These are phyloP conservation scores for Otolemur garnettii DNA, from an alignment of 2,113 vertebrate species.

Conservation along the genomic window DNA sequence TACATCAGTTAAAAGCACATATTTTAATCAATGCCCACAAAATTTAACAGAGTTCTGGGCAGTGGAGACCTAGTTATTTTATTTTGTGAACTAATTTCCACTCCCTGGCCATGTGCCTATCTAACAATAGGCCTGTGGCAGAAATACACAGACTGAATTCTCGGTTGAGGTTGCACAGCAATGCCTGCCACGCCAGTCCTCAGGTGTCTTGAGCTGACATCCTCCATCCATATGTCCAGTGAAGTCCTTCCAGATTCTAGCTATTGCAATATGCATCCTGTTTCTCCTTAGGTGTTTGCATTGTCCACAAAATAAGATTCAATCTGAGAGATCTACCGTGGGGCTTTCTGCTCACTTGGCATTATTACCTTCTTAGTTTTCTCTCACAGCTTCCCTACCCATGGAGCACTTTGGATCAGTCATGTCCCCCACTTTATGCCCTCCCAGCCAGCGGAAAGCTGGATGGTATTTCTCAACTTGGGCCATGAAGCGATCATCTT, in stretches of 20 bases:
- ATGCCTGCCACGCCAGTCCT: neutral
- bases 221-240: neutral
- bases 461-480: neutral
- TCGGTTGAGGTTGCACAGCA: neutral
- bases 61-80: neutral
- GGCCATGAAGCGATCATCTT: neutral
- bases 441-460: neutral
- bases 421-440: neutral
- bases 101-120: neutral
- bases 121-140: neutral
- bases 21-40: neutral
- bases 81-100: neutral
- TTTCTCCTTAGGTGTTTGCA: conserved; percentile 34
- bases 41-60: neutral
- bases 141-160: neutral
- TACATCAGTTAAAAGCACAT: conserved; percentile 20
- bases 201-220: neutral
- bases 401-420: neutral
- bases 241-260: neutral
- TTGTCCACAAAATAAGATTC: conserved; percentile 17
- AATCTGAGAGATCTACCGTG: neutral
- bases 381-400: neutral
- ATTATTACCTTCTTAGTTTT: neutral
- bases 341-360: neutral
- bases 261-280: neutral